These are phyloP conservation scores for Kryphioiulus occultus DNA, from an alignment of 2,888 invertebrate species.

Conservation along the genomic window DNA sequence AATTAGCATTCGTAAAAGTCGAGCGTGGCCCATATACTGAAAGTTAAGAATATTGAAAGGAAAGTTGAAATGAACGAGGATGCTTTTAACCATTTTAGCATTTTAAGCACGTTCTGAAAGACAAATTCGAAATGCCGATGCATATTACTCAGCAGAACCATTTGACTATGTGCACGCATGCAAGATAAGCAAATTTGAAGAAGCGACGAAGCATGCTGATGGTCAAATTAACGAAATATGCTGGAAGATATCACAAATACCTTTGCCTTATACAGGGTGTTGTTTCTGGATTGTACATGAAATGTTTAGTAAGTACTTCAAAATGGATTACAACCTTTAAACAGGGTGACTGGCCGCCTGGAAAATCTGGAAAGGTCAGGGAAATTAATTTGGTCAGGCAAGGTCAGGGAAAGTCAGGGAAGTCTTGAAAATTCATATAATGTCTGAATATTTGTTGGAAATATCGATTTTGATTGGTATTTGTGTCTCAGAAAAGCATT, in stretches of 20 bases:
- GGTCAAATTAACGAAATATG: neutral
- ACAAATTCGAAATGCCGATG: conserved; percentile 6
- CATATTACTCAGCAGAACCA: neutral
- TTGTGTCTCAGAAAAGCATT: no score
- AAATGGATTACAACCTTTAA: no score
- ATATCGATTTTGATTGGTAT: no score
- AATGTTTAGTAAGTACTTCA: no score
- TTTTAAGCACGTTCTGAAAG: conserved; percentile 4
- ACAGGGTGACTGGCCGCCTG: no score
- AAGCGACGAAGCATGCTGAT: neutral
- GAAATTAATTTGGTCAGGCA: no score
- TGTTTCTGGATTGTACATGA: no score
- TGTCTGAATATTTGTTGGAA: no score
- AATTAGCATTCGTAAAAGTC: neutral
- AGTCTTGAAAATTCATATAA: no score
- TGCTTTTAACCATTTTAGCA: neutral
- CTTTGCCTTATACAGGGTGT: no score
- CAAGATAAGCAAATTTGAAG: neutral
- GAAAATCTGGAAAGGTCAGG: no score
- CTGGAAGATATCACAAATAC: neutral
- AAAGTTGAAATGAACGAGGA: neutral
- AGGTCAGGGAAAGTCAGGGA: no score
- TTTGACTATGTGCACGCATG: neutral
- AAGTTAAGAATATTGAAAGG: neutral
- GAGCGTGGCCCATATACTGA: neutral